A percentile compares a stretch with the other conserved stretches of the same genome.
phyloP scores from a whole-genome alignment of 2,797 vertebrate genomes.

The Enteromius mattozi region DNA sequence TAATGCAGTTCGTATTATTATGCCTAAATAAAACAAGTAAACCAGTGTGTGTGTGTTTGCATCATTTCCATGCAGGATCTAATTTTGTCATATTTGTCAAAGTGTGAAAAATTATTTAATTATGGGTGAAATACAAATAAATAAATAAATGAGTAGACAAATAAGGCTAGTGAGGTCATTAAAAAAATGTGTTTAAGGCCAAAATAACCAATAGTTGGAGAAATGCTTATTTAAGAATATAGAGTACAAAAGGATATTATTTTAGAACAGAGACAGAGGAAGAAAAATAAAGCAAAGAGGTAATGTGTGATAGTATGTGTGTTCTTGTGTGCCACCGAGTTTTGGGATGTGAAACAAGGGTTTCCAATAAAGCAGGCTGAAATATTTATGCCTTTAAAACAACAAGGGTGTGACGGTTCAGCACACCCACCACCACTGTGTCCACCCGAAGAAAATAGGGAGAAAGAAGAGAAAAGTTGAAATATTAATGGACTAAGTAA shows the following conservation, averaged over 20 bases:
- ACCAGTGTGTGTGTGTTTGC: background rate
- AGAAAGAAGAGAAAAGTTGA: slow-evolving; percentile 62
- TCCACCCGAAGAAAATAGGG: slow-evolving; percentile 39
- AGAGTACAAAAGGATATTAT: background rate
- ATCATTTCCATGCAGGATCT: background rate
- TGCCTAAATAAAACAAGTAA: background rate
- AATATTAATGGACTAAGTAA: slow-evolving; percentile 86
- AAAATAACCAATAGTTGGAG: background rate
- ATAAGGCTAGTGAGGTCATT: background rate
- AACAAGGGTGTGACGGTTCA: slow-evolving; percentile 70
- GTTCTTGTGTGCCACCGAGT: slow-evolving; percentile 61
- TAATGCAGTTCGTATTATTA: background rate
- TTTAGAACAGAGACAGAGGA: background rate
- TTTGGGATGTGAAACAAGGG: slow-evolving; percentile 72
- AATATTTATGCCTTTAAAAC: slow-evolving; percentile 81
- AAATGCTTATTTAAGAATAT: background rate
- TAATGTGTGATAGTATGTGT: slow-evolving; percentile 17
- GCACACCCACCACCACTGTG: slow-evolving; percentile 44
- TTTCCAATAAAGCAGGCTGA: slow-evolving; percentile 80
- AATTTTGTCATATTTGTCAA: background rate
- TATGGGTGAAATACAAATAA: background rate
- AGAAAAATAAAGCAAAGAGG: slow-evolving; percentile 29
- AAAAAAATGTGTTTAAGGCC: background rate
- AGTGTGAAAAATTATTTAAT: background rate
- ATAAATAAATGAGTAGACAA: background rate